These are phyloP conservation scores for Papilio helenus DNA, from an alignment of 1,140 invertebrate species.

Conservation along the genomic window DNA sequence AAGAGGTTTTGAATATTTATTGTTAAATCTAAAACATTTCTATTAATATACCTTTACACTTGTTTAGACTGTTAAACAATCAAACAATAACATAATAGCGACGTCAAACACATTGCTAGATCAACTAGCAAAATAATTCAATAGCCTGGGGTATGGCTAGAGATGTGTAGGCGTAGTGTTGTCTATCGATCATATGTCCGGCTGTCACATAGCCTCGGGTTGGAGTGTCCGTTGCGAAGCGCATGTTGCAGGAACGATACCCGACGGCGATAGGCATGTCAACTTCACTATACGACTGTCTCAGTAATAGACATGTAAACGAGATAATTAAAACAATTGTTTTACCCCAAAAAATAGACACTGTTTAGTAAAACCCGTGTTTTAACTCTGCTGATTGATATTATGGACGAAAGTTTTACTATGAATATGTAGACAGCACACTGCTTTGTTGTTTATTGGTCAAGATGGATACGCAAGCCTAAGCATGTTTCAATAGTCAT, in stretches of 20 bases:
- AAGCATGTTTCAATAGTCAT: too few relatives aligned
- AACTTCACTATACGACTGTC: background rate
- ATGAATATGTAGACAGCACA: too few relatives aligned
- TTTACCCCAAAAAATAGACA: too few relatives aligned
- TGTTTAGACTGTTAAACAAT: background rate
- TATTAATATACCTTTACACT: background rate
- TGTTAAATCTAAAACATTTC: too few relatives aligned
- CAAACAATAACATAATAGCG: background rate
- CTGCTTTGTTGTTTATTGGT: too few relatives aligned
- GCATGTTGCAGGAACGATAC: background rate
- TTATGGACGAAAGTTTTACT: too few relatives aligned
- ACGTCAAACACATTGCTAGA: background rate
- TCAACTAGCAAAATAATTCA: conserved; percentile 11
- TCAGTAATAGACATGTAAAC: background rate
- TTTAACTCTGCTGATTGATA: too few relatives aligned
- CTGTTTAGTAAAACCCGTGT: too few relatives aligned
- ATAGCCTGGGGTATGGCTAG: background rate
- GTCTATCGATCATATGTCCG: conserved; percentile 30
- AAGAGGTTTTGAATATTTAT: background rate
- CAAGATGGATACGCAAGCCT: too few relatives aligned
- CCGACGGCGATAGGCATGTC: background rate
- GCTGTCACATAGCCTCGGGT: conserved; percentile 27
- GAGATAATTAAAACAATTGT: background rate
- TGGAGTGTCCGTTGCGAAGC: conserved; percentile 18
- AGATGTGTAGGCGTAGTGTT: background rate